Evolutionary conservation across 1,140 invertebrate species (phyloP), one percentile per base, ranked within the genome.

Genomic region (Scylla paramamosain): DNA sequence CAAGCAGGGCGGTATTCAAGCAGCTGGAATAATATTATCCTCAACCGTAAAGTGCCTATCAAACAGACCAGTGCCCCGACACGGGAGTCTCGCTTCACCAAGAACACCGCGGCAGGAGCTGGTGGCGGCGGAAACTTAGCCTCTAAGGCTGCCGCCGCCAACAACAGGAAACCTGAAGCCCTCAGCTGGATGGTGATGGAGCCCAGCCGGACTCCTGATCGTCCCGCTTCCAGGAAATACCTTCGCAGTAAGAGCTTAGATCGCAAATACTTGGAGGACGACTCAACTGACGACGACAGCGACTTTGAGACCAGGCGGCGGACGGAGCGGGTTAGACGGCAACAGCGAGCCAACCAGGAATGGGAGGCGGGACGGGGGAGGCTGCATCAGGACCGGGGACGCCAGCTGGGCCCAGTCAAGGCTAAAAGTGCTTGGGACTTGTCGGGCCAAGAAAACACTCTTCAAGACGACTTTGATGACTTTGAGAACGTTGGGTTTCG

Each of bases 351-450:
- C 48, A 95, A 91, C 86, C 96, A 94, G 31, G 96, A 96, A 25
- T 95, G 96, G 91, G 96, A 96, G 46, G 91, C 89, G 25, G 91
- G 94, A 29, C 82, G 91, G 4, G n/a, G 29, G n/a, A 39, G 82
- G 29, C 29, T 29, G 16, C 52, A n/a, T 8, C 89, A 95, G 16
- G 90, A 92, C 45, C 86, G 91, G 39, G 86, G 48, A 16, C 28
- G 91, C 25, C 91, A 67, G 83, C 4, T 84, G 31, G 45, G 91
- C 48, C 86, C 92, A n/a, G 45, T 93, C 28, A 96, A 95, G 90
- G 95, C 96, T n/a, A 96, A 94, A 84, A 96, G 96, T 28, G 94
- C 90, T 10, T 96, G 96, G 96, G 96, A 96, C 45, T 77, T 96
- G 28, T 95, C 96, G 0, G 94, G 91, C 16, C 77, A 52, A 20